Percentiles rank a stretch among this genome's conserved stretches.
Conservation (phyloP, 2,797 vertebrate genomes). For the Hypotaenidia philippensis region DNA sequence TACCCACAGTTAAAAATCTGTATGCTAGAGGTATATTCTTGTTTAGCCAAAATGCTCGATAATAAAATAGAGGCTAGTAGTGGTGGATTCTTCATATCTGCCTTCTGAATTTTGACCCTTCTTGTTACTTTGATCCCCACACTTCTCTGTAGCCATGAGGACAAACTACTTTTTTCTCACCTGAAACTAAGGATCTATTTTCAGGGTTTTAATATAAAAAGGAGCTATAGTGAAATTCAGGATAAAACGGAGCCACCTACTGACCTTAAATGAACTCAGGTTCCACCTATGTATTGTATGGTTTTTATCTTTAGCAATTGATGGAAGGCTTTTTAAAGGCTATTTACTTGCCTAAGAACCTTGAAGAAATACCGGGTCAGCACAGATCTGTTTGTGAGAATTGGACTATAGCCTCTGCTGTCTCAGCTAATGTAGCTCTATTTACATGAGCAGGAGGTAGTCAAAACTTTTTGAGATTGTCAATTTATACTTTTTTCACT, state of each 20-base stretch:
- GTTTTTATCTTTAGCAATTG: not conserved
- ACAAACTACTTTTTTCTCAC: not conserved
- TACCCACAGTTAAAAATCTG: fast-evolving
- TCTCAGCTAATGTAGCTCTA: not conserved
- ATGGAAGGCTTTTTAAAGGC: not conserved
- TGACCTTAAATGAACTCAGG: not conserved
- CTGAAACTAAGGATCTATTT: not conserved
- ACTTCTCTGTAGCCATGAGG: not conserved
- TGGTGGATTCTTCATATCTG: not conserved
- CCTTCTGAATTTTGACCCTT: not conserved
- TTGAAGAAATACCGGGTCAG: not conserved
- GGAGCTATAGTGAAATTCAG: not conserved
- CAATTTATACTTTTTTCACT: not conserved
- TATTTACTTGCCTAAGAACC: not conserved
- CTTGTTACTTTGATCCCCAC: not conserved
- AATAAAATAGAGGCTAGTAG: not conserved
- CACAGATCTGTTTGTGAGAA: not conserved
- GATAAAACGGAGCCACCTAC: not conserved
- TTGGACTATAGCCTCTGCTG: fast-evolving
- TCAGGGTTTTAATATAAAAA: not conserved
- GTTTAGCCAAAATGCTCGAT: not conserved
- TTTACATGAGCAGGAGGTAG: not conserved
- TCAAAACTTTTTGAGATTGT: not conserved
- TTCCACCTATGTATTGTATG: not conserved
- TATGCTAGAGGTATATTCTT: not conserved